Conservation (phyloP, 2,113 vertebrate species). For the crab-eating macaque (Macaca fascicularis) region T2T-MFA8v1.1 NC_088389.1:108125501-108126000, state of each 20-base stretch:
- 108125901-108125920: not conserved
- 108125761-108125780: not conserved
- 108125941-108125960: accelerated
- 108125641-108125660: not conserved
- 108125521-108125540: accelerated
- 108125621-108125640: not conserved
- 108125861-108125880: not conserved
- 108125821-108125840: not conserved
- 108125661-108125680: not conserved
- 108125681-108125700: not conserved
- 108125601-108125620: not conserved
- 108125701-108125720: constrained; percentile 54
- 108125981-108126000: not conserved
- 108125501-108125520: not conserved
- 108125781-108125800: constrained; percentile 40
- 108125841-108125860: not conserved
- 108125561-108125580: not conserved
- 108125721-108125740: constrained; percentile 16
- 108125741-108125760: constrained; percentile 35
- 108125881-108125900: not conserved
- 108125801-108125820: not conserved
- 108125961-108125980: not conserved
- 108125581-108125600: not conserved
- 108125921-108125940: not conserved
- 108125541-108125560: not conserved